A percentile compares a stretch with the other conserved stretches of the same genome.
Evolutionary conservation across 1,140 invertebrate genomes (phyloP).

Genomic region (Drosophila paulistorum): DNA sequence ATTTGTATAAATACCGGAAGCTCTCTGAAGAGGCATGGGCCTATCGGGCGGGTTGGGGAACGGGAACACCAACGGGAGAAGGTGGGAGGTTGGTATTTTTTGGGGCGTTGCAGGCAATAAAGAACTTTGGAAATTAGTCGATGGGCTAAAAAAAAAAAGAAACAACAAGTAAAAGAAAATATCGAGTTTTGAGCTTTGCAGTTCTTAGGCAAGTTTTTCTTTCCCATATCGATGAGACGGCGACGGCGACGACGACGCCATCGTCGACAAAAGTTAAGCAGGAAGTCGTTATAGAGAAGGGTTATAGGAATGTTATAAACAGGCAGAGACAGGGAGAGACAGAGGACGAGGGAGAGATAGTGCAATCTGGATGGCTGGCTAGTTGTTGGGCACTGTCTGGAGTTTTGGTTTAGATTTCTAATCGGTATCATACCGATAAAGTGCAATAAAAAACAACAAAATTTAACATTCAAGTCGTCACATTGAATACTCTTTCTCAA

Average conservation of each 20-base stretch:
- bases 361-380: constrained; percentile 3
- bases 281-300: constrained; percentile 67
- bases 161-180: constrained; percentile 17
- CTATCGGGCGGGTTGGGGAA: no score
- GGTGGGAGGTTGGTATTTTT: constrained; percentile 10
- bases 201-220: constrained; percentile 56
- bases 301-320: neutral
- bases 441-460: neutral
- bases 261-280: constrained; percentile 61
- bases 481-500: neutral
- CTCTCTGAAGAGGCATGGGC: constrained; percentile 21
- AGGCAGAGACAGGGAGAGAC: neutral
- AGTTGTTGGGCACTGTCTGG: constrained; percentile 6
- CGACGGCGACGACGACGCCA: neutral
- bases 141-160: constrained; percentile 30
- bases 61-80: neutral
- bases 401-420: constrained; percentile 12
- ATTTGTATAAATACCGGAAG: constrained; percentile 83
- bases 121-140: constrained; percentile 81
- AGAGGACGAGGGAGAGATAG: neutral
- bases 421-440: neutral
- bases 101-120: constrained; percentile 78
- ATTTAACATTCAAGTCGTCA: neutral
- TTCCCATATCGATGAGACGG: constrained; percentile 59
- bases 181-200: constrained; percentile 38